These are phyloP conservation scores for Karalla daura DNA, from an alignment of 2,797 vertebrate genomes.

Conservation along the genomic window DNA sequence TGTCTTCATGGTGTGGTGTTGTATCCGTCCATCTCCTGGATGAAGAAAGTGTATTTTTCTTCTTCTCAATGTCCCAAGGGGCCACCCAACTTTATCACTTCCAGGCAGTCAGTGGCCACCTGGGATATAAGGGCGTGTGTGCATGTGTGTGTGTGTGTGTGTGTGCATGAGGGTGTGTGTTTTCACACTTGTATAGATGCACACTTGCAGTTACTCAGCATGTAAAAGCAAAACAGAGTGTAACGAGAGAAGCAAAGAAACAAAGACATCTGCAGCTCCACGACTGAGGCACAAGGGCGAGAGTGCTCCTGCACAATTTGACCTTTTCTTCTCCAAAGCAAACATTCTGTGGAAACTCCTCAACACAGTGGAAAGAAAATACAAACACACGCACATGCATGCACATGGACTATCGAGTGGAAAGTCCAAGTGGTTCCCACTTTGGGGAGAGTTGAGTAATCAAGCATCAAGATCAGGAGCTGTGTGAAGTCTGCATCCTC, in stretches of 20 bases:
- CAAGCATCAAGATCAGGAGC: conserved; percentile 49
- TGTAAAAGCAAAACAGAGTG: conserved; percentile 38
- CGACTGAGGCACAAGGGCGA: conserved; percentile 37
- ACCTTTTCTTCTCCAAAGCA: conserved; percentile 63
- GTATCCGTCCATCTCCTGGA: conserved; percentile 39
- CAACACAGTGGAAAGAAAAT: conserved; percentile 63
- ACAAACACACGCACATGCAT: conserved; percentile 50
- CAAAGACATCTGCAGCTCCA: conserved; percentile 43
- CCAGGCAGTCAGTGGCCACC: conserved; percentile 45
- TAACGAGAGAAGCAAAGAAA: conserved; percentile 16
- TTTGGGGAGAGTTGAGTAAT: conserved; percentile 57
- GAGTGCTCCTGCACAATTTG: conserved; percentile 41
- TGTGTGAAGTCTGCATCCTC: conserved; percentile 69
- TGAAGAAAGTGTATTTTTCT: conserved; percentile 43
- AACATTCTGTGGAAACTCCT: conserved; percentile 69
- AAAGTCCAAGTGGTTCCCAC: conserved; percentile 59
- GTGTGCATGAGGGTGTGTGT: conserved; percentile 1
- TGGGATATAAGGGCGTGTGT: conserved; percentile 36
- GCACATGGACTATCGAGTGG: conserved; percentile 47
- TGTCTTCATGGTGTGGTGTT: conserved; percentile 8
- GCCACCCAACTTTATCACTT: conserved; percentile 47
- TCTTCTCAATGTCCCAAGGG: conserved; percentile 23
- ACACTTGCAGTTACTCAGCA: conserved; percentile 20
- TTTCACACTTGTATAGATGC: conserved; percentile 9
- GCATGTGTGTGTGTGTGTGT: conserved; percentile 5